Evolutionary conservation across 1,140 invertebrate species (phyloP), one percentile per base, ranked within the genome.

Genomic region (Himalopsyche phryganea): DNA sequence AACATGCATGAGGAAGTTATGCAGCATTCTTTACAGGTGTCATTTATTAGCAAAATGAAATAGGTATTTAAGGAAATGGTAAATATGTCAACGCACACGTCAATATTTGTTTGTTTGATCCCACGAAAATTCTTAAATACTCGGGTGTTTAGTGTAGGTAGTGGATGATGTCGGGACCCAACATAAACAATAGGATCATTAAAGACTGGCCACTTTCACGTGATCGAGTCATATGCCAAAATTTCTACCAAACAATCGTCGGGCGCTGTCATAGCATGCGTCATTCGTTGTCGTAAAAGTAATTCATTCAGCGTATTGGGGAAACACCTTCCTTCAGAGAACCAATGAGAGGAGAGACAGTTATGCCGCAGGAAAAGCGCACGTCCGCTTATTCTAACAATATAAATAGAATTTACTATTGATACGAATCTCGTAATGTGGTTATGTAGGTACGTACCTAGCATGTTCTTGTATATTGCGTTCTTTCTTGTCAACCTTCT

Each of bases 401-500:
- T 68, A 71, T 68, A 72, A 65, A 69, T 61, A 63, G 51, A 51
- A 58, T 66, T 13, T 69, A 60, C 68, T 67, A 66, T 59, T 68
- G 65, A 63, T 57, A 49, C 58, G 64, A 68, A 10, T 15, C 11
- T 40, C 11, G 38, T 15, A 40, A 13, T 13, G 14, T 15, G 5
- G 18, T 11, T 11, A 15, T 11, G 18, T 17, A 45, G 50, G 63
- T 61, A 75, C 75, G 67, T 74, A 77, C 75, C 73, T 77, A 68
- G 58, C 66, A 66, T 66, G 66, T 64, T 69, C 70, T 69, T 65
- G 67, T 67, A 65, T 66, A 67, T 69, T 70, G 66, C 65, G 66
- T 69, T 69, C 68, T 57, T 65, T 66, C 66, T 69, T 65, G 66
- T 68, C 66, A 63, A 74, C 68, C 71, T 76, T 75, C 73, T 71